phyloP scores from a whole-genome alignment of 1,140 invertebrate species.

The Cecropterus lyciades region DNA sequence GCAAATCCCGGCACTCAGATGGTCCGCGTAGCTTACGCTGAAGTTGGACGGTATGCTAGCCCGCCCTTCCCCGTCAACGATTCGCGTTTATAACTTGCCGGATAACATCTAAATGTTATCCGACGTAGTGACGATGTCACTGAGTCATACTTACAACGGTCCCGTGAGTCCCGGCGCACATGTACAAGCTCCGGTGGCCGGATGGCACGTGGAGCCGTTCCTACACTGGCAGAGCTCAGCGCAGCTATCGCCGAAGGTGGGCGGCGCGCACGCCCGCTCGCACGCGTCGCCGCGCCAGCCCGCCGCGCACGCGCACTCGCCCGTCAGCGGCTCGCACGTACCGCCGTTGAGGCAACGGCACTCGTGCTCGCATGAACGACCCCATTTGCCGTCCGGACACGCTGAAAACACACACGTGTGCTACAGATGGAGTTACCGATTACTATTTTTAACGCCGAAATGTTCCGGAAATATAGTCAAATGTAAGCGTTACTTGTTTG shows the following conservation, averaged over 20 bases:
- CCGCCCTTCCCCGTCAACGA: too few relatives aligned
- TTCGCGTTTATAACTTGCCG: too few relatives aligned
- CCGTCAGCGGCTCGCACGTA: slow-evolving; percentile 91
- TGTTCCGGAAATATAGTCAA: too few relatives aligned
- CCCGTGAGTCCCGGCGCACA: slow-evolving; percentile 90
- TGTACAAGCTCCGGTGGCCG: slow-evolving; percentile 87
- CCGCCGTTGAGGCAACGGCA: slow-evolving; percentile 96
- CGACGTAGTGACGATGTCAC: too few relatives aligned
- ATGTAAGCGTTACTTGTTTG: too few relatives aligned
- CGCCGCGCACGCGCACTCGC: slow-evolving; percentile 87
- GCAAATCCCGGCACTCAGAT: too few relatives aligned
- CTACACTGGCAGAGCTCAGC: slow-evolving; percentile 92
- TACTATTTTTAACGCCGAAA: too few relatives aligned
- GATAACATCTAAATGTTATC: too few relatives aligned
- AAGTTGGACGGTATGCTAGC: too few relatives aligned
- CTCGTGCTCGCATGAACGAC: slow-evolving; percentile 88
- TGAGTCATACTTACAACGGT: slow-evolving; percentile 73
- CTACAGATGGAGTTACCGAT: neutral
- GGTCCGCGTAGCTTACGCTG: too few relatives aligned
- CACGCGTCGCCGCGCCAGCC: slow-evolving; percentile 88
- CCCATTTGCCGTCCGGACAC: slow-evolving; percentile 90
- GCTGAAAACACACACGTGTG: slow-evolving; percentile 54
- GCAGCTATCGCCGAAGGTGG: slow-evolving; percentile 91
- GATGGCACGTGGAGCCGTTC: slow-evolving; percentile 92
- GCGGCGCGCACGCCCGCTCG: slow-evolving; percentile 89